phyloP scores from a whole-genome alignment of 2,113 vertebrate species.

The Oreochromis aureus region DNA sequence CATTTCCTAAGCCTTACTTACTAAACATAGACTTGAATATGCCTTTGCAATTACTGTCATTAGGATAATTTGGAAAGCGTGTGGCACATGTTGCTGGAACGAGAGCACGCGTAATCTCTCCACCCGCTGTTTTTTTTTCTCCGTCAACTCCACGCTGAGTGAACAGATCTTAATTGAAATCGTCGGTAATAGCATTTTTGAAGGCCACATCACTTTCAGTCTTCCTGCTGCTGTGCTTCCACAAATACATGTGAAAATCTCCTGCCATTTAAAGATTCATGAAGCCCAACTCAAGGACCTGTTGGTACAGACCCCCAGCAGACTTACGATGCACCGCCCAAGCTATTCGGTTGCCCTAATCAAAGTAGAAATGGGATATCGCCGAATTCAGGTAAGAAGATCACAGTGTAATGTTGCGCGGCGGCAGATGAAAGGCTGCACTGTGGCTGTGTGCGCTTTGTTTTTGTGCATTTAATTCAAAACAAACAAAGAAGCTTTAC shows the following conservation, averaged over 20 bases:
- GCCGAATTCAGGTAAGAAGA: constrained; percentile 17
- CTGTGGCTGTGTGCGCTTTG: not conserved
- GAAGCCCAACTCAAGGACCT: constrained; percentile 46
- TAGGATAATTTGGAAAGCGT: constrained; percentile 51
- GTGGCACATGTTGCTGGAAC: constrained; percentile 52
- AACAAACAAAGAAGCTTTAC: not conserved
- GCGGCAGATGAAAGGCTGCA: constrained; percentile 31
- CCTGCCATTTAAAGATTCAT: constrained; percentile 57
- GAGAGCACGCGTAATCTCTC: constrained; percentile 55
- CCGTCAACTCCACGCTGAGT: constrained; percentile 38
- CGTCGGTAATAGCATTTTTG: constrained; percentile 52
- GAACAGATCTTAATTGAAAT: constrained; percentile 65
- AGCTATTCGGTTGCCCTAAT: constrained; percentile 32
- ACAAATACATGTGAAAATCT: constrained; percentile 12
- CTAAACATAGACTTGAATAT: constrained; percentile 43
- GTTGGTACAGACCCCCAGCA: not conserved
- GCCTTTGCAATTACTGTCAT: constrained; percentile 59
- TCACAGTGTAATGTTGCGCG: not conserved
- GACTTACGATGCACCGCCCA: constrained; percentile 41
- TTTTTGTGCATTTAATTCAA: constrained; percentile 5
- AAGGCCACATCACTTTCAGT: constrained; percentile 51
- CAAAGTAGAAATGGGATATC: constrained; percentile 29
- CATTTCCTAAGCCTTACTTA: constrained; percentile 46
- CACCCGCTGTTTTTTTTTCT: constrained; percentile 46
- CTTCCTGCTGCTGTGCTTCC: constrained; percentile 51